Conservation (phyloP, 2,888 invertebrate species). For the Linnaemya vulpina region DNA sequence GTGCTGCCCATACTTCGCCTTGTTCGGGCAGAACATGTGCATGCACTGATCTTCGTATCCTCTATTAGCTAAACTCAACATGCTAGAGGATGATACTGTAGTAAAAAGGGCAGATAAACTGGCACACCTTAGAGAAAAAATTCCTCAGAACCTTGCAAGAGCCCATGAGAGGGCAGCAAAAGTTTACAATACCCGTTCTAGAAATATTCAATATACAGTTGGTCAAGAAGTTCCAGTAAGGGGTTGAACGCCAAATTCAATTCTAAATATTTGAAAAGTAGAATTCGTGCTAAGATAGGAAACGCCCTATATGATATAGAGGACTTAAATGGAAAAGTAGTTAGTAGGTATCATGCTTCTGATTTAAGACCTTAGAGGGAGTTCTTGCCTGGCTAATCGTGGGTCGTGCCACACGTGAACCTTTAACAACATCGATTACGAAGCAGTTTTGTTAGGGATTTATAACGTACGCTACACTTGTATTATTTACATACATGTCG, state of each 20-base stretch:
- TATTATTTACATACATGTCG: too few relatives aligned
- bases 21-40: conserved; percentile 4
- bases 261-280: neutral
- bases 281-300: neutral
- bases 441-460: too few relatives aligned
- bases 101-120: neutral
- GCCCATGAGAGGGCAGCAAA: neutral
- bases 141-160: neutral
- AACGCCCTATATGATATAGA: neutral
- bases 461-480: too few relatives aligned
- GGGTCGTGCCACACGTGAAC: conserved; percentile 36
- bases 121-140: neutral
- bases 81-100: neutral
- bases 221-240: neutral
- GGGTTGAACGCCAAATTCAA: neutral
- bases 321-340: conserved; percentile 12
- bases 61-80: neutral
- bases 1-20: neutral
- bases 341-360: conserved; percentile 28
- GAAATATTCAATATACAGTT: neutral
- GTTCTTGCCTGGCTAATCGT: conserved; percentile 37
- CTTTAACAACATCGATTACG: too few relatives aligned
- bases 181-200: conserved; percentile 8
- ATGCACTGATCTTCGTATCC: neutral
- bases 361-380: conserved; percentile 2